phyloP scores from a whole-genome alignment of 1,140 invertebrate genomes.

The Cardiocondyla obscurior region DNA sequence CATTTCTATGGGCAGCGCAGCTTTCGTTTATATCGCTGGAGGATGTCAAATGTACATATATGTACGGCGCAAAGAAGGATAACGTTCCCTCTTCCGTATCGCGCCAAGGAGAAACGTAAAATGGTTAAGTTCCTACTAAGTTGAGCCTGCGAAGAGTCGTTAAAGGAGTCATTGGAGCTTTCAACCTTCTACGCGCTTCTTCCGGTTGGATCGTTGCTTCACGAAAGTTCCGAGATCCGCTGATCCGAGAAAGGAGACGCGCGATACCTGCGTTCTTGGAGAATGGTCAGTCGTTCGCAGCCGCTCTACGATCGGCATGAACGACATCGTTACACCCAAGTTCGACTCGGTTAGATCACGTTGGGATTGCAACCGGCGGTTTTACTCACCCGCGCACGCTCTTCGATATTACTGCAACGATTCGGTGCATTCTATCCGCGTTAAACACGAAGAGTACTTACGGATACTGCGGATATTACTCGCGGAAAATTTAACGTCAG shows the following conservation, averaged over 20 bases:
- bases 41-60: background rate
- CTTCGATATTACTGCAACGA: background rate
- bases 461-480: background rate
- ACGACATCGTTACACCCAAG: conserved; percentile 56
- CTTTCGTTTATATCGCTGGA: background rate
- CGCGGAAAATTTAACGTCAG: background rate
- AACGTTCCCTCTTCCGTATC: conserved; percentile 30
- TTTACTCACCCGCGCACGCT: background rate
- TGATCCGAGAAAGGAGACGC: conserved; percentile 34
- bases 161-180: conserved; percentile 35
- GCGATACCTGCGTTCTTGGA: conserved; percentile 20
- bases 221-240: conserved; percentile 12
- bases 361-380: background rate
- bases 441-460: background rate
- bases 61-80: background rate
- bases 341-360: conserved; percentile 34
- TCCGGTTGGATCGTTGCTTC: background rate
- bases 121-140: conserved; percentile 39
- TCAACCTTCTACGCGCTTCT: background rate
- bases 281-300: conserved; percentile 49
- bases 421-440: background rate
- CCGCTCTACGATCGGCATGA: background rate
- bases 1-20: background rate
- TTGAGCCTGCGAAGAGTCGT: conserved; percentile 30
- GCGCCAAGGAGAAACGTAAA: conserved; percentile 31